These are phyloP conservation scores for Hipparchia sbordonii DNA, from an alignment of 2,888 invertebrate genomes.

Conservation along the genomic window DNA sequence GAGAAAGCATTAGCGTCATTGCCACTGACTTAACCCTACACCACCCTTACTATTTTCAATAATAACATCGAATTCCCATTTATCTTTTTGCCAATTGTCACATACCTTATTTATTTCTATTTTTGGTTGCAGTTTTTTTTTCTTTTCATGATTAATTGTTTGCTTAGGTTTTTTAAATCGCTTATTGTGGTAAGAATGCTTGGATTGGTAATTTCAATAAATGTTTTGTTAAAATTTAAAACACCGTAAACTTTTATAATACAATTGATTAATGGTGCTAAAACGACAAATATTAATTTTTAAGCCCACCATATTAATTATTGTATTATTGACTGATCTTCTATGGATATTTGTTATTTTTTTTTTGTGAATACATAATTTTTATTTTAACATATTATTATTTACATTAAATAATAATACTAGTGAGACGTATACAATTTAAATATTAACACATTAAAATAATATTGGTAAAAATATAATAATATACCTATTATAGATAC, in stretches of 20 bases:
- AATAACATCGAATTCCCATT: slow-evolving; percentile 58
- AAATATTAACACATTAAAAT: background rate
- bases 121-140: slow-evolving; percentile 46
- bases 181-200: slow-evolving; percentile 70
- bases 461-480: background rate
- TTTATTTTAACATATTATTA: too few relatives aligned
- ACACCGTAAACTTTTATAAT: slow-evolving; percentile 37
- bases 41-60: slow-evolving; percentile 47
- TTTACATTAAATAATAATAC: background rate
- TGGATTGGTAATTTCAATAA: slow-evolving; percentile 50
- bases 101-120: slow-evolving; percentile 50
- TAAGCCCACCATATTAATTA: slow-evolving; percentile 1
- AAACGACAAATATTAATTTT: background rate
- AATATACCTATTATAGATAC: background rate
- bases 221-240: slow-evolving; percentile 32
- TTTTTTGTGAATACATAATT: background rate
- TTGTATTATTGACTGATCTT: too few relatives aligned
- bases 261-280: slow-evolving; percentile 37
- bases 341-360: background rate
- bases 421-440: background rate
- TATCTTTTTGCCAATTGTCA: slow-evolving; percentile 56
- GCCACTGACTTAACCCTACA: slow-evolving; percentile 51
- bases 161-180: slow-evolving; percentile 52
- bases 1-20: slow-evolving; percentile 66
- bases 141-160: slow-evolving; percentile 61